Conservation (phyloP, 2,888 invertebrate species). For the Sarcophaga caerulescens region DNA sequence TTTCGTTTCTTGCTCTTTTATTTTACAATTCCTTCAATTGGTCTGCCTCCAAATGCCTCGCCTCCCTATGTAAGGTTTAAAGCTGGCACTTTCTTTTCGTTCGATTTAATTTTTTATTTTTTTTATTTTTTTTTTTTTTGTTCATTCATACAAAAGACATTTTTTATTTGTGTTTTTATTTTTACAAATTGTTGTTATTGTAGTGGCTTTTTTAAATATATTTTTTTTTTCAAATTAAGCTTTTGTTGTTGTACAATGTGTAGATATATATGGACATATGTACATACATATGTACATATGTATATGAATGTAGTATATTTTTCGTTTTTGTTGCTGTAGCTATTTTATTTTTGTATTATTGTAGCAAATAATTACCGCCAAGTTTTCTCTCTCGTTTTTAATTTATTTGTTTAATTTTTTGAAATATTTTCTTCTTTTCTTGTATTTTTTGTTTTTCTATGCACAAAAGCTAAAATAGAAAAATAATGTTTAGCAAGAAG, state of each 20-base stretch:
- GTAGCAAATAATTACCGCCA: constrained; percentile 35
- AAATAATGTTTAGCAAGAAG: constrained; percentile 1
- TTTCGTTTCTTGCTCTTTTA: constrained; percentile 32
- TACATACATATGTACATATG: not conserved
- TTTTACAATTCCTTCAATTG: not conserved
- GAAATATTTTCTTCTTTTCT: not conserved
- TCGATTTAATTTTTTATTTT: not conserved
- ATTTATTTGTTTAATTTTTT: constrained; percentile 23
- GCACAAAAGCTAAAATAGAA: constrained; percentile 21
- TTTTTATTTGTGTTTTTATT: constrained; percentile 18
- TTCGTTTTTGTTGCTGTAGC: not conserved
- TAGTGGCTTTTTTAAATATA: not conserved
- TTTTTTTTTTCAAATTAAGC: not conserved
- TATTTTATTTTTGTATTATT: constrained; percentile 8
- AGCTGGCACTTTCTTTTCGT: constrained; percentile 10
- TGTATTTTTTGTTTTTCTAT: constrained; percentile 17
- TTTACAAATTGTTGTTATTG: not conserved
- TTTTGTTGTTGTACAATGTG: not conserved
- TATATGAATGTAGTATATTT: not conserved
- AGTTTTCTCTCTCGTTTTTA: not conserved
- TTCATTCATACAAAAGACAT: constrained; percentile 23
- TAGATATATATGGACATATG: not conserved
- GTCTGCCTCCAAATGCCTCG: not conserved
- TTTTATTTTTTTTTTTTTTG: not conserved
- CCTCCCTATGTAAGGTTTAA: constrained; percentile 3